A percentile compares a stretch with the other conserved stretches of the same genome.
Conservation (phyloP, 2,797 vertebrate genomes). For the Loriculus beryllinus region DNA sequence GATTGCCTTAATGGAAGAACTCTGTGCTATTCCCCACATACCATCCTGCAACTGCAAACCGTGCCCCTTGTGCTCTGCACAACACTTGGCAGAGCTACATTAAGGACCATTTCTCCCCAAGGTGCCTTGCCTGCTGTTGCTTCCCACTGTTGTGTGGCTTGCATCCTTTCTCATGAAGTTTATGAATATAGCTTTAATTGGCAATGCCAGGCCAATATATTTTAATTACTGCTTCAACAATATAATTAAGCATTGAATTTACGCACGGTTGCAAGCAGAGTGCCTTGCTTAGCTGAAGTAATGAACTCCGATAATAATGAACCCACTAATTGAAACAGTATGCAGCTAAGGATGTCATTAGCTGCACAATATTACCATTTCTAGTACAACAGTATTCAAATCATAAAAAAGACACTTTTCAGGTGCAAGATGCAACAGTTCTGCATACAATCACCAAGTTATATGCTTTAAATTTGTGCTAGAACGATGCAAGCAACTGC, state of each 20-base stretch:
- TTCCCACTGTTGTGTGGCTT: background rate
- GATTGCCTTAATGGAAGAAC: background rate
- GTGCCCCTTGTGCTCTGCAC: background rate
- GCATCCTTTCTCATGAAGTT: background rate
- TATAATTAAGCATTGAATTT: conserved; percentile 70
- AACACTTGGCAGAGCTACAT: background rate
- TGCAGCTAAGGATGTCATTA: conserved; percentile 51
- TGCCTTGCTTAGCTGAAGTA: conserved; percentile 58
- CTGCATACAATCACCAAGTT: background rate
- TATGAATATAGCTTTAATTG: conserved; percentile 62
- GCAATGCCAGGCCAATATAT: conserved; percentile 62
- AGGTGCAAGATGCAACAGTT: background rate
- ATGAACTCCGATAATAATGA: conserved; percentile 68
- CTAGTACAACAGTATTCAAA: background rate
- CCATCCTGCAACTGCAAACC: background rate
- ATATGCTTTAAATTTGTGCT: background rate
- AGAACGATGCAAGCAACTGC: background rate
- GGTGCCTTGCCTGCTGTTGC: background rate
- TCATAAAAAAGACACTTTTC: background rate
- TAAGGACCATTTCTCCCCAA: background rate
- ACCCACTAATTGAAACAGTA: conserved; percentile 62
- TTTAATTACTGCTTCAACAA: conserved; percentile 70
- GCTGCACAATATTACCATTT: conserved; percentile 18
- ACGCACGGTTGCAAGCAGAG: conserved; percentile 46
- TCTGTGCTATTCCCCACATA: background rate